phyloP scores from a whole-genome alignment of 2,888 invertebrate species.

The Leptinotarsa rubiginosa region DNA sequence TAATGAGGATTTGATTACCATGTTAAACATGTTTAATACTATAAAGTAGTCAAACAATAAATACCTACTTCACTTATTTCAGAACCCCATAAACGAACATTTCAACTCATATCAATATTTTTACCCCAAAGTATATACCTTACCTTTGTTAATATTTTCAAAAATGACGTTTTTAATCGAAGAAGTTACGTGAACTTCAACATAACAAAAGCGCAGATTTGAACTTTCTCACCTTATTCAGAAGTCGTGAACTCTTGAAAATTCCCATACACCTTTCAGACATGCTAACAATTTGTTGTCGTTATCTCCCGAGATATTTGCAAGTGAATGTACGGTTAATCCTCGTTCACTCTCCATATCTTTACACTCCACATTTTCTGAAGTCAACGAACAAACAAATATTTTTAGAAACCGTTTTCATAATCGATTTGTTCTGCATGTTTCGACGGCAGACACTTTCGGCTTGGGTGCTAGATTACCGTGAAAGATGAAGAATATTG shows the following conservation, averaged over 20 bases:
- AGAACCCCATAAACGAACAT: too few relatives aligned
- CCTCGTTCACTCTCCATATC: neutral
- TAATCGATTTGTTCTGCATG: neutral
- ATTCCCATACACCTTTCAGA: neutral
- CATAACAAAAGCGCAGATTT: neutral
- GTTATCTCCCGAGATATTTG: conserved; percentile 1
- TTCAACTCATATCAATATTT: too few relatives aligned
- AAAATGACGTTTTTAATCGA: too few relatives aligned
- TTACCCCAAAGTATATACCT: too few relatives aligned
- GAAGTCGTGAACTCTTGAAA: neutral
- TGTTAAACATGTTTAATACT: too few relatives aligned
- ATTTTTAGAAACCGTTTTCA: neutral
- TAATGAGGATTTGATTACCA: too few relatives aligned
- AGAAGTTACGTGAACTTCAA: neutral
- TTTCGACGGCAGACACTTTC: neutral
- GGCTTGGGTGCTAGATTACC: neutral
- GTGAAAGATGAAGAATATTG: neutral
- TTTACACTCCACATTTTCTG: conserved; percentile 4
- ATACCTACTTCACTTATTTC: too few relatives aligned
- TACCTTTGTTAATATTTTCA: too few relatives aligned
- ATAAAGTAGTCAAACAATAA: too few relatives aligned
- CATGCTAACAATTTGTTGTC: conserved; percentile 10
- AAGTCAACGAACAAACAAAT: conserved; percentile 13
- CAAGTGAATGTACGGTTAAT: conserved; percentile 11
- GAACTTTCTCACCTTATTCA: neutral